A percentile compares a stretch with the other conserved stretches of the same genome.
phyloP scores from a whole-genome alignment of 2,113 vertebrate species.

The Pandion haliaetus region DNA sequence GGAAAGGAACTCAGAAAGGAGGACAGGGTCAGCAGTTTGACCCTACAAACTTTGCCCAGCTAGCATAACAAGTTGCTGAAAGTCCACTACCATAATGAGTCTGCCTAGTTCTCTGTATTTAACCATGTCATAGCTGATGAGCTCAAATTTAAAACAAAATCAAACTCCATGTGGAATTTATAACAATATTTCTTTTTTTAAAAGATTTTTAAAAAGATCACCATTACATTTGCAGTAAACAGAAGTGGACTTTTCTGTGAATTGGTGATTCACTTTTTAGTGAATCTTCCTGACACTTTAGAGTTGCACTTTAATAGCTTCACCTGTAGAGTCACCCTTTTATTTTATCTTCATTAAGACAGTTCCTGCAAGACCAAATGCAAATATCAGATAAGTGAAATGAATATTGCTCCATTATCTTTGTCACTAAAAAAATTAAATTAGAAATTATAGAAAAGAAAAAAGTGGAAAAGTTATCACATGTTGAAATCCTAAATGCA shows the following conservation, averaged over 20 bases:
- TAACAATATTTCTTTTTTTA: background rate
- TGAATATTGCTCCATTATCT: background rate
- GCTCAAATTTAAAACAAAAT: background rate
- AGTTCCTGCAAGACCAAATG: background rate
- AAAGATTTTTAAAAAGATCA: background rate
- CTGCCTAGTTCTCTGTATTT: background rate
- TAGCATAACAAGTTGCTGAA: conserved; percentile 58
- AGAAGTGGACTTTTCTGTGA: background rate
- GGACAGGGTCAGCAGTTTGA: conserved; percentile 43
- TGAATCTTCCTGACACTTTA: background rate
- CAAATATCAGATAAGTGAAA: background rate
- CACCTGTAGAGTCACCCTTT: background rate
- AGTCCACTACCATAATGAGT: conserved; percentile 4
- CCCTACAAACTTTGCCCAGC: conserved; percentile 65
- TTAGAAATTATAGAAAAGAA: background rate
- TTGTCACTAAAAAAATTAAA: background rate
- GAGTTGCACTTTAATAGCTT: background rate
- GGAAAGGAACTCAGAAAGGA: conserved; percentile 1
- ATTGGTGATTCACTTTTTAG: background rate
- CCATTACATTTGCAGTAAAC: background rate
- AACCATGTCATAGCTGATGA: background rate
- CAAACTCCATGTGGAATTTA: background rate
- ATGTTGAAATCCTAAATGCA: background rate
- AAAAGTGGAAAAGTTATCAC: background rate
- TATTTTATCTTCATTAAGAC: background rate